Evolutionary conservation across 2,797 vertebrate species (phyloP), one percentile per base, ranked within the genome.

Genomic region (Melanotaenia maccullochi): DNA sequence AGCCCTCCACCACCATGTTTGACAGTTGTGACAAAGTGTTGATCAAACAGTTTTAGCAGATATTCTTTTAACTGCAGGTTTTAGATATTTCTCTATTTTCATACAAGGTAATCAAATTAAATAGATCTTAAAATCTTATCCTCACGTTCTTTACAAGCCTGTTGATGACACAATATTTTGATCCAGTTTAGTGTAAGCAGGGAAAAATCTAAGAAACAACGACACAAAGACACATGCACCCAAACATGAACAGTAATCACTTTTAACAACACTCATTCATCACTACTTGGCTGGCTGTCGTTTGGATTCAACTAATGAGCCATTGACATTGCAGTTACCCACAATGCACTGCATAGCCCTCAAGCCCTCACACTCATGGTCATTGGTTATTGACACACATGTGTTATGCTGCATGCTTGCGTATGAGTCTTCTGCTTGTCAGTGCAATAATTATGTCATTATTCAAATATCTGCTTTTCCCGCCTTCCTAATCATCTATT

Each of bases 261-360:
- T 24, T 18, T 68, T 51, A 49, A 55, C 51, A 57, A 65, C 20
- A 13, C 18, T 51, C 64, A 85, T 88, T 83, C 65, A 87, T 90
- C 85, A 85, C 61, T 63, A 83, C 62, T 73, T 56, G 65, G 49
- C 70, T 32, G 25, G 65, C 36, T 71, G 73, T 81, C 4, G 14
- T 67, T 42, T 58, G 73, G 79, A 75, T 22, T 60, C 32, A 71
- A 64, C 67, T 80, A 87, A 87, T 85, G 81, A 90, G 75, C 71
- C 79, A 51, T 65, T 65, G 56, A 62, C 52, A 52, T 67, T 36
- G 12, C 63, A 74, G n/a, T 55, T 86, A 78, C 83, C 86, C 83
- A 83, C 35, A 82, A 79, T 85, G 58, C 85, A 73, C 64, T 70
- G 67, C 79, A 57, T 58, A 32, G 61, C 47, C 32, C 74, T 56